phyloP scores from a whole-genome alignment of 2,888 invertebrate species.

The Ametastegia equiseti region DNA sequence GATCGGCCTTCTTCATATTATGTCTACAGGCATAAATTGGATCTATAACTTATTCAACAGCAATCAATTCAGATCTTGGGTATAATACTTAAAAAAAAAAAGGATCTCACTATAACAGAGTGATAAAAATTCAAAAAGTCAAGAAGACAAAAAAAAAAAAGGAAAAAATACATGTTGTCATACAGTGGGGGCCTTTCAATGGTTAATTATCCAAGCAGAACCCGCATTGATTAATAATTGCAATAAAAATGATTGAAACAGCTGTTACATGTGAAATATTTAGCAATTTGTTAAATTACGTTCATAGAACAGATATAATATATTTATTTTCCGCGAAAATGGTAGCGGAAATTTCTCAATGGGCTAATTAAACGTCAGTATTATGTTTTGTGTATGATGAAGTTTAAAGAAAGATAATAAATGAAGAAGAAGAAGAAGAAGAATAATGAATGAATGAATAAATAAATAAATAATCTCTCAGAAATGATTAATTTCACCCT shows the following conservation, averaged over 20 bases:
- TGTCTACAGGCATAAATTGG: too few species aligned
- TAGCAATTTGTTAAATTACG: neutral
- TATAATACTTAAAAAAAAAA: neutral
- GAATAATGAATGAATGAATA: neutral
- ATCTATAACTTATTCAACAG: neutral
- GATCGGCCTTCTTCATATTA: too few species aligned
- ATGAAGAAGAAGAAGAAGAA: too few species aligned
- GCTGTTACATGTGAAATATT: neutral
- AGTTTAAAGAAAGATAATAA: too few species aligned
- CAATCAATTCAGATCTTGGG: neutral
- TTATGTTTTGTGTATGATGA: neutral
- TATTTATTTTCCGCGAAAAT: neutral
- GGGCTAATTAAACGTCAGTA: slow-evolving; percentile 17
- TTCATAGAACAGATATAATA: neutral
- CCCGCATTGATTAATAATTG: neutral
- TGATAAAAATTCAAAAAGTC: neutral
- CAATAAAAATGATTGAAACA: neutral
- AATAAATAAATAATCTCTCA: too few species aligned
- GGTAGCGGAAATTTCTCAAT: slow-evolving; percentile 3
- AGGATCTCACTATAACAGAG: neutral
- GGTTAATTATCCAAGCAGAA: neutral
- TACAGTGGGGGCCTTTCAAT: neutral
- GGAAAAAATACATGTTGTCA: neutral
- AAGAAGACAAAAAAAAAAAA: neutral
- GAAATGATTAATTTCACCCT: too few species aligned